Evolutionary conservation across 1,140 invertebrate species (phyloP).

Genomic region (Lordiphosa stackelbergi): DNA sequence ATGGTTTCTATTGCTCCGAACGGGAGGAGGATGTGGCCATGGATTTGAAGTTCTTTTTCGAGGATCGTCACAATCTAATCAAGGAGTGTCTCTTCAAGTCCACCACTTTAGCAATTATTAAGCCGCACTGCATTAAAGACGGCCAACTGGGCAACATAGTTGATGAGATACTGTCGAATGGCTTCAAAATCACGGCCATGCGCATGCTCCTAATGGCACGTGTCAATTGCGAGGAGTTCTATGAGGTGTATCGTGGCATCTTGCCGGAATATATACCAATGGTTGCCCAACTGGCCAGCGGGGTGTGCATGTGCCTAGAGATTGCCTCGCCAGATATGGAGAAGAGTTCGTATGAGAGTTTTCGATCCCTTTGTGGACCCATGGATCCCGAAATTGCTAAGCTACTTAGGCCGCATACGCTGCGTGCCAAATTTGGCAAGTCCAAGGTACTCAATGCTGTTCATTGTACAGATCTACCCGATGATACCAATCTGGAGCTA

Average conservation of each 20-base stretch:
- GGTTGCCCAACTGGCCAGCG: slow-evolving; percentile 88
- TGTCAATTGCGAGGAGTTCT: slow-evolving; percentile 92
- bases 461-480: slow-evolving; percentile 94
- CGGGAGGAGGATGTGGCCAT: slow-evolving; percentile 79
- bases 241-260: slow-evolving; percentile 95
- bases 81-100: slow-evolving; percentile 50
- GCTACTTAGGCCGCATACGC: slow-evolving; percentile 87
- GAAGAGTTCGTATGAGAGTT: slow-evolving; percentile 81
- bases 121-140: slow-evolving; percentile 92
- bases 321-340: slow-evolving; percentile 83
- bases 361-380: slow-evolving; percentile 91
- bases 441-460: slow-evolving; percentile 92
- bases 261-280: slow-evolving; percentile 90
- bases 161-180: slow-evolving; percentile 84
- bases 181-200: slow-evolving; percentile 87
- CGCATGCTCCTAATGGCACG: slow-evolving; percentile 88
- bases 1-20: slow-evolving; percentile 85
- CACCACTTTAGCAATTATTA: slow-evolving; percentile 90
- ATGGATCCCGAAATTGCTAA: slow-evolving; percentile 92
- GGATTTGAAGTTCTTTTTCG: slow-evolving; percentile 85
- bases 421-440: slow-evolving; percentile 90
- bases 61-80: slow-evolving; percentile 50
- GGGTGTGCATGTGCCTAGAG: slow-evolving; percentile 91
- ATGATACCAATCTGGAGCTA: slow-evolving; percentile 90
- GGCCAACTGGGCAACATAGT: slow-evolving; percentile 85